Evolutionary conservation across 1,140 invertebrate species (phyloP), one percentile per base, ranked within the genome.

Genomic region (Phocides pigmalion): DNA sequence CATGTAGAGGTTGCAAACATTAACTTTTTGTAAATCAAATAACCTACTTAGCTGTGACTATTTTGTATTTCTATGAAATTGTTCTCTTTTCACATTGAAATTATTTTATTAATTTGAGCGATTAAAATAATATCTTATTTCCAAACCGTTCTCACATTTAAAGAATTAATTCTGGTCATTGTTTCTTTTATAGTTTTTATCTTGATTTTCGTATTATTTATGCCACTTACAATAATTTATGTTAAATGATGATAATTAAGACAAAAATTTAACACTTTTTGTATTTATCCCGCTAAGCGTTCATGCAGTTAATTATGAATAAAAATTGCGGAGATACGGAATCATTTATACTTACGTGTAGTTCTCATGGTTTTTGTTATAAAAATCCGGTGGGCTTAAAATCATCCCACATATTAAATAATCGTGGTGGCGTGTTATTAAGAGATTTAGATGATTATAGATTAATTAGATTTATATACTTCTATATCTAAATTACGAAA

Each of bases 191-290:
- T 28, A 15, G 20, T 28, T 12, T 49, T 4, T 49, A 49, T 49
- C 9, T 28, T 28, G 28, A 49, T 49, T 12, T 49, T 28, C 6
- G 15, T 49, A 28, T 28, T 49, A 5, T 28, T 49, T 28, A 49
- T 49, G 22, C 22, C 0, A 15, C 22, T 15, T 12, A 47, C 14
- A 49, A 49, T 49, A 49, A 49, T 22, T 47, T 47, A 47, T 22
- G 12, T 47, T 49, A 28, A 28, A 28, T 28, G 5, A 28, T 28
- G 25, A 8, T 28, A 6, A 28, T 28, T 28, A 28, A 28, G 25
- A 28, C 25, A 28, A 8, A 4, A 1, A 28, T 28, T 49, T 49
- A 49, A 49, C 46, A 49, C 46, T 28, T 47, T 47, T 22, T 49
- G 14, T n/a, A n/a, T 8, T 12, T 2, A 35, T 1, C 8, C 11